A percentile compares a stretch with the other conserved stretches of the same genome.
These are phyloP conservation scores for Caretta caretta DNA, from an alignment of 2,113 vertebrate genomes.

Conservation along the genomic window DNA sequence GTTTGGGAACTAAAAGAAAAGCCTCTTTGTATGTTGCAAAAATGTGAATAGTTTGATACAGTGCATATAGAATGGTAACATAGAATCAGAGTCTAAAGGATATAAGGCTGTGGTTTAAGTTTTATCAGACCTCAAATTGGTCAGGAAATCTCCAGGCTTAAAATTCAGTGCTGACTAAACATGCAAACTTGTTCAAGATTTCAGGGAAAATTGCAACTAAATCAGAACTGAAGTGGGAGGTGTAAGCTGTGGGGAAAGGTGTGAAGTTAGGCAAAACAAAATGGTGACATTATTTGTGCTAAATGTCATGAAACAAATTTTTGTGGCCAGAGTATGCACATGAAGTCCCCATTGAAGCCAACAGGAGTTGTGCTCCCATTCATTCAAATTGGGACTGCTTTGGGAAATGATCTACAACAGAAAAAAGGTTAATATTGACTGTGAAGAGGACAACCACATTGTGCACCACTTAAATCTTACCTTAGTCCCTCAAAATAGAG, in stretches of 20 bases:
- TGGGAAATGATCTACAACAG: background rate
- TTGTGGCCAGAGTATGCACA: background rate
- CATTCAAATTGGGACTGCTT: background rate
- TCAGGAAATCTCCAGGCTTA: background rate
- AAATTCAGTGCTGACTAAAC: background rate
- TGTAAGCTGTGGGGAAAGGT: background rate
- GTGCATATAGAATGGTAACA: background rate
- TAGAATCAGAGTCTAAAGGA: background rate
- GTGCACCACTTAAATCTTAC: background rate
- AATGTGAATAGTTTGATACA: slow-evolving; percentile 5
- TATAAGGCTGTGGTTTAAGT: background rate
- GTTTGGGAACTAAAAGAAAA: slow-evolving; percentile 74
- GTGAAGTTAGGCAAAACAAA: background rate
- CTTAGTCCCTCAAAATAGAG: background rate
- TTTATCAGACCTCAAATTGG: background rate
- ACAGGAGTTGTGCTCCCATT: background rate
- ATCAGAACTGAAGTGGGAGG: background rate
- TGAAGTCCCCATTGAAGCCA: background rate
- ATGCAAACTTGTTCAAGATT: slow-evolving; percentile 4
- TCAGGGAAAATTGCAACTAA: slow-evolving; percentile 52
- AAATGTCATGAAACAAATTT: background rate
- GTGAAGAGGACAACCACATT: background rate
- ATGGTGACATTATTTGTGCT: background rate
- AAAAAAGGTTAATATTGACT: background rate
- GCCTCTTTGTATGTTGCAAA: slow-evolving; percentile 51